phyloP scores from a whole-genome alignment of 2,888 invertebrate species.

The Agrochola litura region DNA sequence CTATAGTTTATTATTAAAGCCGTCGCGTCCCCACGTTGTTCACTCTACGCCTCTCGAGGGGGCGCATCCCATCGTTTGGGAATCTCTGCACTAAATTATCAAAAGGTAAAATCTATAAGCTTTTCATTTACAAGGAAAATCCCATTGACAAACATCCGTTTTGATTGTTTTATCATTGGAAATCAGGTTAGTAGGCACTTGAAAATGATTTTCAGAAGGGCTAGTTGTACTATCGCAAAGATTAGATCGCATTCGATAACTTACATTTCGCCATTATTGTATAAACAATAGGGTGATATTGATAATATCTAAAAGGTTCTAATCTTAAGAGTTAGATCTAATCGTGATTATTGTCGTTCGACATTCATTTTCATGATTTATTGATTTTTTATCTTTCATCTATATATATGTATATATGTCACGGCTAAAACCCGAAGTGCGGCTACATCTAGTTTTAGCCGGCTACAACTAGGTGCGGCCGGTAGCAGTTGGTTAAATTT shows the following conservation, averaged over 20 bases:
- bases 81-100: not conserved
- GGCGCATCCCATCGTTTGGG: no score
- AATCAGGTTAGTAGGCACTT: constrained; percentile 16
- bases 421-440: no score
- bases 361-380: constrained; percentile 5
- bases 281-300: constrained; percentile 14
- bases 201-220: constrained; percentile 10
- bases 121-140: constrained; percentile 2
- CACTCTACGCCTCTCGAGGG: no score
- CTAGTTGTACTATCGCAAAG: not conserved
- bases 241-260: constrained; percentile 32
- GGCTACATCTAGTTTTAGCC: no score
- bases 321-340: constrained; percentile 8
- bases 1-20: no score
- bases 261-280: constrained; percentile 1
- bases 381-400: not conserved
- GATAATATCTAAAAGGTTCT: constrained; percentile 3
- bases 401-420: no score
- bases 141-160: not conserved
- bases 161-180: constrained; percentile 9
- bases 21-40: no score
- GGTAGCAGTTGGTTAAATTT: no score
- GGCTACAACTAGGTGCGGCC: no score
- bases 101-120: not conserved
- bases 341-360: constrained; percentile 11